Evolutionary conservation across 1,140 invertebrate species (phyloP), one percentile per base, ranked within the genome.

Genomic region (Oncopeltus fasciatus): DNA sequence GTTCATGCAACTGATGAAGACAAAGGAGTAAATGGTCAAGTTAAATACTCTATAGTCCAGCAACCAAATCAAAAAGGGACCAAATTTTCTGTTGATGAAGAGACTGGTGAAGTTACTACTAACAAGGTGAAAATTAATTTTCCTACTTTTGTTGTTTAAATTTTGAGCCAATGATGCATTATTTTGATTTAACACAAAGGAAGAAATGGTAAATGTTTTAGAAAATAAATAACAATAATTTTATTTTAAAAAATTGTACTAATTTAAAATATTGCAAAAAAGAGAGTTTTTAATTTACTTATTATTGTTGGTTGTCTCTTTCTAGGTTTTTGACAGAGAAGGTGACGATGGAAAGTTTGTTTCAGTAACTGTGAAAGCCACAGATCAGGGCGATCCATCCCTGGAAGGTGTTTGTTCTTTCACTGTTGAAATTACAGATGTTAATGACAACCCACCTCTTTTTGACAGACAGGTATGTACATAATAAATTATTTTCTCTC

Each of bases 1-100:
- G 91, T 95, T 0, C 88, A 92, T 69, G 92, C 92, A 2, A 92
- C 88, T 8, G 92, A 95, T 70, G 87, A 93, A 74, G 92, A 95
- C 69, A 95, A 95, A 75, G 92, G 89, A 51, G 89, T 92, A 2
- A 94, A 94, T 72, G 90, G 90, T 9, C 90, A 95, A 71, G 85
- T 88, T 12, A 92, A 93, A 72, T 95, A 95, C 74, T 94, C 90
- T 12, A 95, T 95, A 69, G 92, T 95, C 0, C 92, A 95, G 72
- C 92, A 95, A 72, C 92, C 92, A 0, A 94, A 95, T 79, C 92
- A 95, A 69, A 94, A 95, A 75, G 92, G 92, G 24, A 93, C 91
- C 0, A 95, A 95, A 74, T 95, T 95, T 70, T 92, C 88, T 0
- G 91, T 96, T 0, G 88, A 95, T 69, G 91, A 94, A 76, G 90